Conservation (phyloP, 1,140 invertebrate genomes). For the Achatina immaculata region DNA sequence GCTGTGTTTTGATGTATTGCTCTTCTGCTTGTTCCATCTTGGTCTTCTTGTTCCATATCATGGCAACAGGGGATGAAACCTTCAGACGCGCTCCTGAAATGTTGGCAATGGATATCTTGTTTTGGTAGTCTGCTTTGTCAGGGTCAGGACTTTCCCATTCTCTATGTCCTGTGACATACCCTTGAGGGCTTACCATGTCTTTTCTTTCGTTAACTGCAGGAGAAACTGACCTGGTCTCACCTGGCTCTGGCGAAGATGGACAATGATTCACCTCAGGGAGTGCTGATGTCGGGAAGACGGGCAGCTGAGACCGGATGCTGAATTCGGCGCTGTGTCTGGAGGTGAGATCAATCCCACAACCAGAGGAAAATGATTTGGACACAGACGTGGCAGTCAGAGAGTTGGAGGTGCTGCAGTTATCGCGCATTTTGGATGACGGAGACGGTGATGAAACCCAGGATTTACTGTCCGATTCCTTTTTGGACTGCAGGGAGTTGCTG, state of each 20-base stretch:
- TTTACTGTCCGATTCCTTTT: slow-evolving; percentile 23
- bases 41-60: slow-evolving; percentile 22
- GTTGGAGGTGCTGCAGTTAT: neutral
- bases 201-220: neutral
- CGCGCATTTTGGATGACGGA: slow-evolving; percentile 9
- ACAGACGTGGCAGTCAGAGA: neutral
- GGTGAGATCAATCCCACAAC: slow-evolving; percentile 21
- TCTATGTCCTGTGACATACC: neutral
- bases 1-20: slow-evolving; percentile 17
- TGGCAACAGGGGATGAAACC: neutral
- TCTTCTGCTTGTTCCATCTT: neutral
- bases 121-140: neutral
- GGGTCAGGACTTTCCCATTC: neutral
- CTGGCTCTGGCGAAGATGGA: slow-evolving; percentile 28
- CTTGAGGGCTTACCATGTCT: neutral
- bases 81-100: slow-evolving; percentile 27
- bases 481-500: slow-evolving; percentile 27
- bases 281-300: slow-evolving; percentile 13
- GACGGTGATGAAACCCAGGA: slow-evolving; percentile 24
- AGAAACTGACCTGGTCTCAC: slow-evolving; percentile 20
- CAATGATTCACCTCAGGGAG: neutral
- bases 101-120: slow-evolving; percentile 24
- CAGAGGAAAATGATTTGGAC: neutral
- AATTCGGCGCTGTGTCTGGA: slow-evolving; percentile 32
- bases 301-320: slow-evolving; percentile 20